phyloP scores from a whole-genome alignment of 2,113 vertebrate species.

The Geococcyx californianus region DNA sequence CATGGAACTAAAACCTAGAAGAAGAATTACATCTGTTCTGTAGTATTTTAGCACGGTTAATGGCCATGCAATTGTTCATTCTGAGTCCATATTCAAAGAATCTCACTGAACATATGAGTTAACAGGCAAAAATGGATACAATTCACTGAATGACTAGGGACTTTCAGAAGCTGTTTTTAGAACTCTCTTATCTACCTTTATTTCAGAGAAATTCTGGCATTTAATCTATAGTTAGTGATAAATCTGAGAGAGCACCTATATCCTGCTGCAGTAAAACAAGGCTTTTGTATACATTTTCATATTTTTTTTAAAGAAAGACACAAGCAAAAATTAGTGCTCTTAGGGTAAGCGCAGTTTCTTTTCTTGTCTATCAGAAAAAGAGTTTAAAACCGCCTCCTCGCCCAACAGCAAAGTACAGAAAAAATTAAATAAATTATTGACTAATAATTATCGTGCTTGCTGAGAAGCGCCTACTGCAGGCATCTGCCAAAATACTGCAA shows the following conservation, averaged over 20 bases:
- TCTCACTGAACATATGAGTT: background rate
- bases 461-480: background rate
- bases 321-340: background rate
- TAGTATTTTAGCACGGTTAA: background rate
- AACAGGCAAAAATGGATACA: background rate
- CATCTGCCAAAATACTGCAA: conserved; percentile 13
- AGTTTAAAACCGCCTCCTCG: background rate
- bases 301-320: background rate
- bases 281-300: background rate
- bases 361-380: background rate
- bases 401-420: background rate
- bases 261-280: background rate
- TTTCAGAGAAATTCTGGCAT: background rate
- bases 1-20: background rate
- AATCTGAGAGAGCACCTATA: conserved; percentile 1
- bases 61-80: background rate
- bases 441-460: conserved; percentile 14
- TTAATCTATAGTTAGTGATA: background rate
- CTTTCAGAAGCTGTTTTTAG: background rate
- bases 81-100: background rate
- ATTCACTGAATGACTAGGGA: background rate
- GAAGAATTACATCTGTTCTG: background rate
- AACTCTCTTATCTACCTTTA: background rate
- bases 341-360: background rate
- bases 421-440: background rate